Conservation (phyloP, 2,113 vertebrate species). For the Ibidorhyncha struthersii region DNA sequence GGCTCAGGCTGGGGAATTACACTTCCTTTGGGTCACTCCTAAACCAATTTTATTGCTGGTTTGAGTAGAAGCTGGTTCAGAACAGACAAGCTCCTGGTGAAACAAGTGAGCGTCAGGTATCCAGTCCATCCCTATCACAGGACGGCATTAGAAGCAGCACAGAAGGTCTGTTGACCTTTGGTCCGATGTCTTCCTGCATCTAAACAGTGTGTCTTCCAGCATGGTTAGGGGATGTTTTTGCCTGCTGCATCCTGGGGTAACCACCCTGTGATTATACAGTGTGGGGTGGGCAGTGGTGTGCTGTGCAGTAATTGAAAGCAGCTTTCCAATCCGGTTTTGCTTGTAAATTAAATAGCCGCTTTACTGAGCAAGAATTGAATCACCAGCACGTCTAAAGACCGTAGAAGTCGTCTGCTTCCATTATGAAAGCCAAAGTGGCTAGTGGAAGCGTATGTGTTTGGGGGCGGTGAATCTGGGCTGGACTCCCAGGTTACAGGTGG, state of each 20-base stretch:
- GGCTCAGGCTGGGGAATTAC: not conserved
- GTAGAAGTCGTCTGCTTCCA: not conserved
- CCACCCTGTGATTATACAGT: not conserved
- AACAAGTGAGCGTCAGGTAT: not conserved
- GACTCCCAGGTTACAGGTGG: not conserved
- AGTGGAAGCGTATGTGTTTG: not conserved
- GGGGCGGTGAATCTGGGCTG: not conserved
- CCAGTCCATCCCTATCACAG: not conserved
- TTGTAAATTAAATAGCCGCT: not conserved
- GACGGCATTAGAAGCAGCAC: not conserved
- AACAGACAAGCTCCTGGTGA: not conserved
- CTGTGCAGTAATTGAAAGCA: not conserved
- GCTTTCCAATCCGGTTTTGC: constrained; percentile 46
- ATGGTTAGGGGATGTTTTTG: not conserved
- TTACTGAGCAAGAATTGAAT: not conserved
- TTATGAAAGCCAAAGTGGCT: not conserved
- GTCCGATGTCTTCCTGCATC: not conserved
- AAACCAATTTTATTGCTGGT: not conserved
- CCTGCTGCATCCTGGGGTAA: not conserved
- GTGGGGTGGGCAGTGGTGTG: constrained; percentile 16
- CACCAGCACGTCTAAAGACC: not conserved
- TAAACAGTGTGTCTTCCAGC: not conserved
- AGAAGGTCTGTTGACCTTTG: not conserved
- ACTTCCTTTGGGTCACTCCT: not conserved
- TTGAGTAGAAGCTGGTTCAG: not conserved